phyloP scores from a whole-genome alignment of 2,113 vertebrate species.

The Muscicapa adusta region DNA sequence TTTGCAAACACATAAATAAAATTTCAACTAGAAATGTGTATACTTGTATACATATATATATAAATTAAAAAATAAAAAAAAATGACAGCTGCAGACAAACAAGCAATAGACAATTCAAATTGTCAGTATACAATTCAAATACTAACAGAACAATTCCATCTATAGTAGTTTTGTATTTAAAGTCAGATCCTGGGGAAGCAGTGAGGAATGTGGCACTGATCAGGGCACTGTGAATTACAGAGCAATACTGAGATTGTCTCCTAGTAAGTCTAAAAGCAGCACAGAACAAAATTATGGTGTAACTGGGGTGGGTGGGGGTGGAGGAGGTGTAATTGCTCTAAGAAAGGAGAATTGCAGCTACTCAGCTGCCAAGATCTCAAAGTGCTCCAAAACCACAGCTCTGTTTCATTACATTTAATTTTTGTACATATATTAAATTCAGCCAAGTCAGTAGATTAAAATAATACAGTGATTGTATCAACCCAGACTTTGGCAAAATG shows the following conservation, averaged over 20 bases:
- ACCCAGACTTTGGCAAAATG: not conserved
- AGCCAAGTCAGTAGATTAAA: not conserved
- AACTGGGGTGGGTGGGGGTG: not conserved
- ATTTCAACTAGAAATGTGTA: not conserved
- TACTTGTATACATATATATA: not conserved
- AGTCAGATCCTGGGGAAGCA: not conserved
- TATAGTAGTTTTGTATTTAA: not conserved
- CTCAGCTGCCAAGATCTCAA: not conserved
- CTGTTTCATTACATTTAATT: not conserved
- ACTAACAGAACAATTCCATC: not conserved
- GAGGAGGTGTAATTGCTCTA: slow-evolving; percentile 18
- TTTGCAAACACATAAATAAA: not conserved
- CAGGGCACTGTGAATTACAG: not conserved
- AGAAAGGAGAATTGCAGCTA: slow-evolving; percentile 16
- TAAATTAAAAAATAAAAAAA: not conserved
- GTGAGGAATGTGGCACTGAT: not conserved
- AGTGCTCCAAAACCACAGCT: not conserved
- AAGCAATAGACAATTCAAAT: not conserved
- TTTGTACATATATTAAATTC: not conserved
- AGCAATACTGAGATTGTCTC: not conserved
- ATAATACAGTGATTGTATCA: not conserved
- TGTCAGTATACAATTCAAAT: not conserved
- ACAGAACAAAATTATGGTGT: not conserved
- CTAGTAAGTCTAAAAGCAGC: slow-evolving; percentile 20
- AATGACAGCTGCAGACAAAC: not conserved